A percentile compares a stretch with the other conserved stretches of the same genome.
Evolutionary conservation across 1,140 invertebrate species (phyloP).

Genomic region (Pogonomyrmex californicus): DNA sequence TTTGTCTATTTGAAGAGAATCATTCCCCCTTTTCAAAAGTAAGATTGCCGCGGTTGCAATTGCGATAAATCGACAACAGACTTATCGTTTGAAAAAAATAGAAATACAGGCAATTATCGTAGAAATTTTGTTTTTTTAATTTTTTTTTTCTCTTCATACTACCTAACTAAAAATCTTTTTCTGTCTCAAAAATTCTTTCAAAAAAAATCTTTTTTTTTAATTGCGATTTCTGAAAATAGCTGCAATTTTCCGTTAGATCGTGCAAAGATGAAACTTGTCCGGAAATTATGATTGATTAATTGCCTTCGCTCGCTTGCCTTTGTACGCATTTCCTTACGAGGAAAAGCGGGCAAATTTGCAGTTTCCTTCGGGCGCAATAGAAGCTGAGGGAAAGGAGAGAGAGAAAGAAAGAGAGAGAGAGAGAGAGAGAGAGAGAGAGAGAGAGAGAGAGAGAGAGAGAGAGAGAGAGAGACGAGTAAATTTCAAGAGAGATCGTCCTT

Average conservation of each 20-base stretch:
- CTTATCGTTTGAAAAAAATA: too few relatives aligned
- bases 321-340: background rate
- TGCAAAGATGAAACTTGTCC: constrained; percentile 12
- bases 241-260: background rate
- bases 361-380: background rate
- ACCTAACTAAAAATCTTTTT: background rate
- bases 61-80: background rate
- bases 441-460: background rate
- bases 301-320: constrained; percentile 15
- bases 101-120: background rate
- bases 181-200: background rate
- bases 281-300: constrained; percentile 47
- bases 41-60: background rate
- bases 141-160: background rate
- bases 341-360: background rate
- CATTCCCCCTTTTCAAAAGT: too few relatives aligned
- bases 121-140: background rate
- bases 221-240: background rate
- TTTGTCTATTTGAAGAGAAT: background rate
- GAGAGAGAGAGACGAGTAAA: background rate
- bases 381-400: background rate
- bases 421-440: constrained; percentile 14
- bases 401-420: too few relatives aligned
- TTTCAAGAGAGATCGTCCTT: constrained; percentile 43
- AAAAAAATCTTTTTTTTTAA: background rate